phyloP scores from a whole-genome alignment of 2,888 invertebrate genomes.

The Meta bourneti region DNA sequence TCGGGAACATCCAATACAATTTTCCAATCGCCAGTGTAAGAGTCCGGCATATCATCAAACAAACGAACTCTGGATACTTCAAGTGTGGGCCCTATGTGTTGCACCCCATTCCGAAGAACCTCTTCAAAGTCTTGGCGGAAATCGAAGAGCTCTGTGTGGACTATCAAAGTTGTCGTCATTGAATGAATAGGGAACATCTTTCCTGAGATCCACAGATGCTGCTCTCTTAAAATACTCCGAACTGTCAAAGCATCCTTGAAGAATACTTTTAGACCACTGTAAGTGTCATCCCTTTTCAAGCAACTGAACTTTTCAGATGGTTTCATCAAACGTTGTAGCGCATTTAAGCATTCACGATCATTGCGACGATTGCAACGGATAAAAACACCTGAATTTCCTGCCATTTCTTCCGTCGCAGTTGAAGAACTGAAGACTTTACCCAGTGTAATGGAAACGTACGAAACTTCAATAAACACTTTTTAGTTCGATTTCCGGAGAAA shows the following conservation, averaged over 20 bases:
- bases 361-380: not conserved
- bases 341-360: not conserved
- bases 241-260: not conserved
- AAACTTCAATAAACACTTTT: too few species aligned
- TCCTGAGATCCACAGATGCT: not conserved
- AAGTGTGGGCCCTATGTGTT: not conserved
- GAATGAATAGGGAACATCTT: constrained; percentile 19
- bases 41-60: not conserved
- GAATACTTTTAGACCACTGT: not conserved
- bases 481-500: too few species aligned
- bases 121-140: not conserved
- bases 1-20: constrained; percentile 37
- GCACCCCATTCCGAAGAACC: not conserved
- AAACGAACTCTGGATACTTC: not conserved
- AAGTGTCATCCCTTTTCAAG: not conserved
- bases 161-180: constrained; percentile 2
- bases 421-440: too few species aligned
- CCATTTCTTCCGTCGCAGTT: not conserved
- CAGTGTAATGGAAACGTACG: too few species aligned
- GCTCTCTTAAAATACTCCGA: not conserved
- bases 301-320: not conserved
- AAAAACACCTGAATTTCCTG: not conserved
- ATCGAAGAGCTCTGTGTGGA: not conserved
- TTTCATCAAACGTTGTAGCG: not conserved
- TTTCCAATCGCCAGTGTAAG: constrained; percentile 13